Evolutionary conservation across 2,888 invertebrate genomes (phyloP), one percentile per base, ranked within the genome.

Genomic region (Eupithecia inturbata): DNA sequence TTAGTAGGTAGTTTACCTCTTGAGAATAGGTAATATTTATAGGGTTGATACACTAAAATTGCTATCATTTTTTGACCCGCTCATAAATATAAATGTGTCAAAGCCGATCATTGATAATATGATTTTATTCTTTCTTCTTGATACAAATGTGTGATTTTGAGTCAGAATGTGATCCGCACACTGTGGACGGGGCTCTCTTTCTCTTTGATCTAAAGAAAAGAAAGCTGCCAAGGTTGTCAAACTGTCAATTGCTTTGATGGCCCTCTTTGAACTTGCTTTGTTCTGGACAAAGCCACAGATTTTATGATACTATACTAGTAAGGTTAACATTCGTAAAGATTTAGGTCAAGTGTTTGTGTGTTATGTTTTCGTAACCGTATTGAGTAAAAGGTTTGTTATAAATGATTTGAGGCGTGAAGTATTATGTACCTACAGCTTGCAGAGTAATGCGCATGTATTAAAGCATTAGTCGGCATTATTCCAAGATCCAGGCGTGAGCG

Each of bases 201-300:
- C 22, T 53, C 22, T 81, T 80, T 80, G 77, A 79, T 73, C 75
- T 57, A 77, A 62, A 31, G 73, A 78, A 77, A 76, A 72, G 73
- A 77, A 78, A 74, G 74, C 73, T 73, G 67, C 67, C 69, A 68
- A 77, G 68, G 74, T 71, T 79, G 79, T 81, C 81, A 79, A 77
- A 77, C 80, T 80, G 81, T 80, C 80, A 78, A 79, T 79, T 78
- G 69, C 72, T 79, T 79, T 79, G 79, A 79, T 75, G 75, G 72
- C 72, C 78, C 76, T 80, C 76, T 78, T 79, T 78, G 77, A 73
- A 79, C 73, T 77, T 45, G 72, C 73, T 78, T 74, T 78, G 76
- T 78, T 75, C 74, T 72, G 73, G 73, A 78, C 74, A 77, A 79
- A n/a, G n/a, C n/a, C n/a, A n/a, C n/a, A n/a, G n/a, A n/a, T n/a